Base-by-base conservation (phyloP, 2,113 vertebrate species). In the Myrmecobius fasciatus region DNA sequence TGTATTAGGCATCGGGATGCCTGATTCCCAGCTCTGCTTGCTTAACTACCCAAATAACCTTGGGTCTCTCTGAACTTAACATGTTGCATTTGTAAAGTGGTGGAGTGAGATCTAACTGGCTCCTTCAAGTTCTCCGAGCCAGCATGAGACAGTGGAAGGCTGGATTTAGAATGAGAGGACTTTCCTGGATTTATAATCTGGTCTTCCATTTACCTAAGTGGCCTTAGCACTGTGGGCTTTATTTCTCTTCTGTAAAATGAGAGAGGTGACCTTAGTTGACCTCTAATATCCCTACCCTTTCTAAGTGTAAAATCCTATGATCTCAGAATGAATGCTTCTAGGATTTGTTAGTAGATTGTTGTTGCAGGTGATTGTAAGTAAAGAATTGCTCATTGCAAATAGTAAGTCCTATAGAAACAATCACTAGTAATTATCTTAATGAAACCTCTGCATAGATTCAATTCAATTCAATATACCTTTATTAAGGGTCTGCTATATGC, bases 1-100 rank as follows among this genome's bases (percentile, higher is more conserved):
- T 36, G 60, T 25, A 52, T 9, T 14, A 88, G 91, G 46, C 0
- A 36, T 75, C 56, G 89, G 47, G 43, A 43, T 46, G 94, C 3
- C 0, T 17, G 53, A 91, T 12, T 56, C 75, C 60, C 6, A 47
- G 51, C 47, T 46, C 3, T 43, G 0, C 0, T 11, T 52, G 6
- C 12, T 52, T 46, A 8, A 31, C 24, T 47, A 0, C 4, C 0
- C 46, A 8, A 36, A 12, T 60, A 8, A 90, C 25, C 25, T 24
- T 36, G 53, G 24, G 46, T 43, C 60, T 52, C 2, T 56, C 53
- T 56, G 54, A 56, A 56, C 25, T 8, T 31, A 9, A 56, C 8
- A 28, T 28, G 54, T 26, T 10, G 2, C 7, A 0, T 56, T 28
- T 56, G 54, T 28, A 56, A 28, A 56, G 25, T 56, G 54, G 3